These are phyloP conservation scores for Petrocephalus sullivani DNA, from an alignment of 2,797 vertebrate species.

Conservation along the genomic window DNA sequence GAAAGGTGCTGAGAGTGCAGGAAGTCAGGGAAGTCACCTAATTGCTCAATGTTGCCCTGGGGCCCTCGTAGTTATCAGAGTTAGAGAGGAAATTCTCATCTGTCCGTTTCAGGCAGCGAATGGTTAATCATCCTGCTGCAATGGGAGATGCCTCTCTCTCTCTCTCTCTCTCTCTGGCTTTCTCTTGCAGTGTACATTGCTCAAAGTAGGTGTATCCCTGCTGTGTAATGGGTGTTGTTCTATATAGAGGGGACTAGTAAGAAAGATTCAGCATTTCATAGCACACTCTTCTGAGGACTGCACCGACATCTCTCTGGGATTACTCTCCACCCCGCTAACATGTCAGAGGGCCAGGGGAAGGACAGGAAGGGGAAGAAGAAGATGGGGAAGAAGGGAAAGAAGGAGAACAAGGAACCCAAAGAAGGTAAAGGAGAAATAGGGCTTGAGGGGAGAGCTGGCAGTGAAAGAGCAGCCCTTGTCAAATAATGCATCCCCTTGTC, in stretches of 20 bases:
- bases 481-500: constrained; percentile 44
- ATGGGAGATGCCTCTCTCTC: constrained; percentile 60
- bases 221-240: constrained; percentile 63
- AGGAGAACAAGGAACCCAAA: constrained; percentile 46
- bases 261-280: constrained; percentile 64
- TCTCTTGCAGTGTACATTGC: constrained; percentile 45
- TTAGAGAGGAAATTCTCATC: constrained; percentile 54
- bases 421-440: constrained; percentile 56
- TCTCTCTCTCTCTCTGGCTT: constrained; percentile 27
- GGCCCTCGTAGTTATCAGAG: neutral
- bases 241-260: constrained; percentile 67
- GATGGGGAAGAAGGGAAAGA: constrained; percentile 41
- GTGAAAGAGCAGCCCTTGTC: constrained; percentile 22
- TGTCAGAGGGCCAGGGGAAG: constrained; percentile 65
- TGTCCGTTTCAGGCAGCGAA: constrained; percentile 54
- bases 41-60: neutral
- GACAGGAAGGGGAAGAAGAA: constrained; percentile 61
- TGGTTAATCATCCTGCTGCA: constrained; percentile 65
- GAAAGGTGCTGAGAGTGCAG: neutral
- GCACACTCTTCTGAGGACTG: constrained; percentile 62
- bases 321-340: constrained; percentile 55
- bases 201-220: constrained; percentile 67
- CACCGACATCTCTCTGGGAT: constrained; percentile 53
- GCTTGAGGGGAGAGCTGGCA: neutral
- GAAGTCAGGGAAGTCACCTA: neutral